These are phyloP conservation scores for Atractosteus spatula DNA, from an alignment of 2,113 vertebrate genomes.

Conservation along the genomic window DNA sequence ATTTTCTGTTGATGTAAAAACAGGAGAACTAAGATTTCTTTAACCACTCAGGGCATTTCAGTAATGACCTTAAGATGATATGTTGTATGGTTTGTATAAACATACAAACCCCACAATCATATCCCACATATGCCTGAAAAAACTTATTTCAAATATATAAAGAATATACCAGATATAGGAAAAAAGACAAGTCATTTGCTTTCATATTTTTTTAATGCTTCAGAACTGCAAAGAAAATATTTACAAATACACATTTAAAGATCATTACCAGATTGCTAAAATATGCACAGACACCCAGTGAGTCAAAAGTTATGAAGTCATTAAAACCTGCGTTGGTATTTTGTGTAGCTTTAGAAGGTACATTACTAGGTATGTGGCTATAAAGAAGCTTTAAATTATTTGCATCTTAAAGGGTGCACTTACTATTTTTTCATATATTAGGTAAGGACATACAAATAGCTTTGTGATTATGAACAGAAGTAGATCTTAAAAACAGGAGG, in stretches of 20 bases:
- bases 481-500: background rate
- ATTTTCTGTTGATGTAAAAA: no score
- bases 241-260: slow-evolving; percentile 13
- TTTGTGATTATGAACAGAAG: no score
- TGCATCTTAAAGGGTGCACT: background rate
- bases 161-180: background rate
- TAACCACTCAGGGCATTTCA: no score
- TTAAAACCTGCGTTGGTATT: background rate
- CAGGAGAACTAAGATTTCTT: no score
- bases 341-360: slow-evolving; percentile 4
- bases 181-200: background rate
- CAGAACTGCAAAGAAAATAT: slow-evolving; percentile 12
- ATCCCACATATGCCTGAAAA: no score
- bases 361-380: background rate
- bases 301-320: slow-evolving; percentile 16
- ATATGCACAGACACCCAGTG: slow-evolving; percentile 12
- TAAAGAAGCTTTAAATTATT: background rate
- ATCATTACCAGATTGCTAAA: slow-evolving; percentile 1
- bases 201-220: background rate
- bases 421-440: slow-evolving; percentile 8
- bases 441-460: background rate
- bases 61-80: no score
- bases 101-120: no score
- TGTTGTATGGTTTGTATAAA: no score
- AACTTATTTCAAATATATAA: no score